Conservation (phyloP, 2,888 invertebrate species). For the Seladonia tumulorum region DNA sequence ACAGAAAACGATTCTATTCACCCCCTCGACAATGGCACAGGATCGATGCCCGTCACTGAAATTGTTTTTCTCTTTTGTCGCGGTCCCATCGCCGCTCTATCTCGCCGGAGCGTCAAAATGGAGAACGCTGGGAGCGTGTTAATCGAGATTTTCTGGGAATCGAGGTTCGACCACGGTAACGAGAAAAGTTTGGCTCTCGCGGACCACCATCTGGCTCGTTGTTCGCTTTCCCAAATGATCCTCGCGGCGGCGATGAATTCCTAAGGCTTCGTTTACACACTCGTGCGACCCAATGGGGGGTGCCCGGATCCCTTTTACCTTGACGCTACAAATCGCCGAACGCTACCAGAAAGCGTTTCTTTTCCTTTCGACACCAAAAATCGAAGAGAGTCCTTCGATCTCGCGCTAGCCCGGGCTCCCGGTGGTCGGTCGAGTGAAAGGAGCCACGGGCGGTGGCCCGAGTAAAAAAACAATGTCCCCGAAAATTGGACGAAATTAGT, state of each 20-base stretch:
- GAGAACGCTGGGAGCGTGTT: background rate
- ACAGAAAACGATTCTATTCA: background rate
- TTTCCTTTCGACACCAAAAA: constrained; percentile 6
- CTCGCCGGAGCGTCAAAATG: background rate
- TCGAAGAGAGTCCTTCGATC: constrained; percentile 11
- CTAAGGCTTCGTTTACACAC: constrained; percentile 18
- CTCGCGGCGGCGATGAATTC: constrained; percentile 19
- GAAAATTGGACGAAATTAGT: constrained; percentile 77
- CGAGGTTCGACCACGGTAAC: constrained; percentile 11
- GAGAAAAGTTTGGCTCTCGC: constrained; percentile 19
- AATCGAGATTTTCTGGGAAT: constrained; percentile 40
- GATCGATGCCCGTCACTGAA: background rate
- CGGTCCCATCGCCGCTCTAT: background rate
- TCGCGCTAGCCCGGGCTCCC: background rate
- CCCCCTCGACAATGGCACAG: background rate
- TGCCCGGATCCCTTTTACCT: constrained; percentile 19
- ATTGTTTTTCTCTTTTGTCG: constrained; percentile 5
- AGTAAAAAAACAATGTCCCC: constrained; percentile 71
- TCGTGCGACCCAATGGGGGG: constrained; percentile 23
- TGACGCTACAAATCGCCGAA: constrained; percentile 38
- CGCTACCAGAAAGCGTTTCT: constrained; percentile 53
- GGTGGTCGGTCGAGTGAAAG: constrained; percentile 36
- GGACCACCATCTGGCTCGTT: constrained; percentile 34
- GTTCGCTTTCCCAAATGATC: constrained; percentile 26
- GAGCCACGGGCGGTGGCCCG: constrained; percentile 42